Conservation (phyloP, 2,113 vertebrate species). For the Siniperca knerii region DNA sequence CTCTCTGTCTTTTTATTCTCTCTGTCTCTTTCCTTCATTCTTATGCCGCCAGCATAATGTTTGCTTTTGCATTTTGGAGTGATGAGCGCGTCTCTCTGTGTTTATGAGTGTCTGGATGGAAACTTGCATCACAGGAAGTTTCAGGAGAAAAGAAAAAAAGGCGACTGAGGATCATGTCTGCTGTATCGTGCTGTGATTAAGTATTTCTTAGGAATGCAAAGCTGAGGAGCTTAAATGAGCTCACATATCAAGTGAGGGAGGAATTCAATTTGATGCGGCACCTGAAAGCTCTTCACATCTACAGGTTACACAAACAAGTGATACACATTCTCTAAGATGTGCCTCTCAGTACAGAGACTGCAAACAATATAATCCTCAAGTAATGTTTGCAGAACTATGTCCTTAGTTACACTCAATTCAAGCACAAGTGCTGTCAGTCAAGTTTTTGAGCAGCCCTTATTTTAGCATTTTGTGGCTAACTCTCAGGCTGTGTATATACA, state of each 20-base stretch:
- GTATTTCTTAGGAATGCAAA: conserved; percentile 23
- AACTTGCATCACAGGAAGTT: conserved; percentile 36
- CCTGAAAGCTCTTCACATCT: conserved; percentile 60
- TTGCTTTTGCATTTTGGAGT: conserved; percentile 18
- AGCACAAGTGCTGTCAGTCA: not conserved
- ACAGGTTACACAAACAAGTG: conserved; percentile 59
- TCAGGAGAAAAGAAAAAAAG: not conserved
- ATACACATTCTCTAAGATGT: conserved; percentile 37
- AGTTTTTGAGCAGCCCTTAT: not conserved
- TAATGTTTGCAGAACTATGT: conserved; percentile 31
- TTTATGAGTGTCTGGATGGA: conserved; percentile 24
- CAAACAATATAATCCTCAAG: conserved; percentile 54
- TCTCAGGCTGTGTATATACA: not conserved
- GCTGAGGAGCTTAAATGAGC: conserved; percentile 46
- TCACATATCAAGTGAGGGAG: conserved; percentile 26
- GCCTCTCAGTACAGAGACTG: conserved; percentile 32
- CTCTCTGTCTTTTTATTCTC: not conserved
- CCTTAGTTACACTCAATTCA: conserved; percentile 29
- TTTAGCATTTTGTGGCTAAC: not conserved
- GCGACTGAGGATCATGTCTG: not conserved
- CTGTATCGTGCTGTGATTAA: not conserved
- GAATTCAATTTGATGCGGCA: conserved; percentile 48
- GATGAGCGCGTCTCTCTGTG: conserved; percentile 8
- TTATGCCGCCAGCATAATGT: not conserved
- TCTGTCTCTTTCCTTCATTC: conserved; percentile 10